These are phyloP conservation scores for Paradisaea rubra DNA, from an alignment of 2,113 vertebrate species.

Conservation along the genomic window DNA sequence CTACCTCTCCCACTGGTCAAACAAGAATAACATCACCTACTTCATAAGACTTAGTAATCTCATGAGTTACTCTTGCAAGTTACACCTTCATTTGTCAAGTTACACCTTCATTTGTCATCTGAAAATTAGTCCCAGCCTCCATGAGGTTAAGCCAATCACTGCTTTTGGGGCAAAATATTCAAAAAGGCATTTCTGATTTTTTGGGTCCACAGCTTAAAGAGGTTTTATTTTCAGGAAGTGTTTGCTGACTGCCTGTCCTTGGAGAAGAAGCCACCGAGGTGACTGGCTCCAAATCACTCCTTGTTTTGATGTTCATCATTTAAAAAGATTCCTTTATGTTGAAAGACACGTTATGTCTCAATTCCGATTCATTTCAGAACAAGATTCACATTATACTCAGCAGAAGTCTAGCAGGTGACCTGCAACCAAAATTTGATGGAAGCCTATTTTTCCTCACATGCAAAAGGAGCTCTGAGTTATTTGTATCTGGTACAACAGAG, in stretches of 20 bases:
- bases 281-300: background rate
- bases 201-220: background rate
- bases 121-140: background rate
- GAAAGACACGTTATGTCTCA: background rate
- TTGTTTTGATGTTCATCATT: background rate
- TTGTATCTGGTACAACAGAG: background rate
- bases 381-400: background rate
- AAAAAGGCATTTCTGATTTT: background rate
- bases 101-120: background rate
- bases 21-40: background rate
- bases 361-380: background rate
- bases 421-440: background rate
- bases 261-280: background rate
- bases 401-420: background rate
- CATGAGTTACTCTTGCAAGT: background rate
- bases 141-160: rapidly evolving
- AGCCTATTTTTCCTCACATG: background rate
- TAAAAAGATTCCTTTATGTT: background rate
- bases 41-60: background rate
- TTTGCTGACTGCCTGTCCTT: background rate
- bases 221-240: background rate
- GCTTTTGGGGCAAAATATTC: background rate
- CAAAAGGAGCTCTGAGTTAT: background rate
- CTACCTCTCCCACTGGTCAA: background rate
- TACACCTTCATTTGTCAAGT: background rate